These are phyloP conservation scores for Melanocharis versteri DNA, from an alignment of 2,113 vertebrate species.

Conservation along the genomic window DNA sequence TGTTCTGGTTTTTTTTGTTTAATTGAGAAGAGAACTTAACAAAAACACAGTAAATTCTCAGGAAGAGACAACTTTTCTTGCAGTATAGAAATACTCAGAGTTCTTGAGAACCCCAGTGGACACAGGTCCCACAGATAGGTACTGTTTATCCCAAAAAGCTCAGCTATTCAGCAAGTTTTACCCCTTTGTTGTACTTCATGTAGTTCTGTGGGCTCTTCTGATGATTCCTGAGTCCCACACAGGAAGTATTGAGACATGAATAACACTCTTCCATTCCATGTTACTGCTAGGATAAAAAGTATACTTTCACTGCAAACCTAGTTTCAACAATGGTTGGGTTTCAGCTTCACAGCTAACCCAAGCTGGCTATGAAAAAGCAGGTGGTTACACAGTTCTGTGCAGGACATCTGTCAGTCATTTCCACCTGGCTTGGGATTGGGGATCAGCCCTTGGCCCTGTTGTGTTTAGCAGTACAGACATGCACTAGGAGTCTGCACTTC, in stretches of 20 bases:
- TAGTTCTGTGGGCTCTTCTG: not conserved
- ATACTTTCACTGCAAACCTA: not conserved
- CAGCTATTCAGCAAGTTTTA: not conserved
- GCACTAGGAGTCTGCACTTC: not conserved
- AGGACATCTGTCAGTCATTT: not conserved
- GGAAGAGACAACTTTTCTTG: not conserved
- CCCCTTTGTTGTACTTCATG: not conserved
- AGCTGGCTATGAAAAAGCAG: not conserved
- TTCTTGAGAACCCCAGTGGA: not conserved
- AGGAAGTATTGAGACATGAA: not conserved
- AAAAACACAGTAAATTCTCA: not conserved
- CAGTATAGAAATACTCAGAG: not conserved
- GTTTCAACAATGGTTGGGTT: not conserved
- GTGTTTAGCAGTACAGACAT: not conserved
- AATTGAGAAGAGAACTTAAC: not conserved
- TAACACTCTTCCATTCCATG: not conserved
- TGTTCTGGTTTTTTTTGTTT: not conserved
- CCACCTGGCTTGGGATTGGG: not conserved
- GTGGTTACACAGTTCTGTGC: not conserved
- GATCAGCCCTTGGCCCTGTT: not conserved
- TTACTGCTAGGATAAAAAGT: not conserved
- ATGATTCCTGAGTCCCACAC: not conserved
- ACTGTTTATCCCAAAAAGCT: not conserved
- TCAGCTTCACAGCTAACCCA: not conserved
- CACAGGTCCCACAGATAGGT: not conserved